Percentiles rank a stretch among this genome's conserved stretches.
phyloP scores from a whole-genome alignment of 2,113 vertebrate genomes.

The Sinocyclocheilus anshuiensis region DNA sequence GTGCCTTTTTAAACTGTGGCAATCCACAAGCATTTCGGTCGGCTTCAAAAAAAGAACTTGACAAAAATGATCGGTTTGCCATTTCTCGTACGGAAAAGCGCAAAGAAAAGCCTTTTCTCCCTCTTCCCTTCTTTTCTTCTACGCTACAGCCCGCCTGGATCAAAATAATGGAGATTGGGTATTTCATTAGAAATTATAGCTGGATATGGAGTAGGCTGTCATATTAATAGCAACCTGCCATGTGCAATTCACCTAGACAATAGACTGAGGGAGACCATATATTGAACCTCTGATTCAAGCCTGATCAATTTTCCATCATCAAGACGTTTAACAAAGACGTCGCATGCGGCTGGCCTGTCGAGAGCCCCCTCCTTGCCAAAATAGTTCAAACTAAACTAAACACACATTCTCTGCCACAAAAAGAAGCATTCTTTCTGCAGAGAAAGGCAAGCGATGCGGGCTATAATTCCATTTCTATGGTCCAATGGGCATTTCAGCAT shows the following conservation, averaged over 20 bases:
- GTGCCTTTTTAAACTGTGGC: constrained; percentile 99
- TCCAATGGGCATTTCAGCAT: constrained; percentile 87
- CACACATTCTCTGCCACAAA: constrained; percentile 81
- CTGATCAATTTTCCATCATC: constrained; percentile 95
- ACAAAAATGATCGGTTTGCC: constrained; percentile 99
- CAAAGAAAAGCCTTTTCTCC: constrained; percentile 86
- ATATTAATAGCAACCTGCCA: constrained; percentile 94
- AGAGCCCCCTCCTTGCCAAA: constrained; percentile 78
- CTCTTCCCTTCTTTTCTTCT: constrained; percentile 55
- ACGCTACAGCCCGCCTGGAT: constrained; percentile 89
- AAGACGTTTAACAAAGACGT: constrained; percentile 87
- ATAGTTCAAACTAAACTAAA: constrained; percentile 86
- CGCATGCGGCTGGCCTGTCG: constrained; percentile 84
- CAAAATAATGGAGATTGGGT: constrained; percentile 96
- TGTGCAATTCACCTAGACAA: constrained; percentile 91
- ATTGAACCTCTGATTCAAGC: constrained; percentile 90
- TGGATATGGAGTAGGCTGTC: constrained; percentile 91
- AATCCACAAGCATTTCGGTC: constrained; percentile 97
- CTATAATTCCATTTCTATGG: constrained; percentile 87
- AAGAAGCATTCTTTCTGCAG: constrained; percentile 60
- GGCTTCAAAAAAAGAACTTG: constrained; percentile 87
- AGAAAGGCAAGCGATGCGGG: constrained; percentile 74
- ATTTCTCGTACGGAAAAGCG: constrained; percentile 91
- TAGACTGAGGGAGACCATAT: constrained; percentile 83
- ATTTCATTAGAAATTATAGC: constrained; percentile 97